These are phyloP conservation scores for Copidosoma aretas DNA, from an alignment of 2,888 invertebrate species.

Conservation along the genomic window DNA sequence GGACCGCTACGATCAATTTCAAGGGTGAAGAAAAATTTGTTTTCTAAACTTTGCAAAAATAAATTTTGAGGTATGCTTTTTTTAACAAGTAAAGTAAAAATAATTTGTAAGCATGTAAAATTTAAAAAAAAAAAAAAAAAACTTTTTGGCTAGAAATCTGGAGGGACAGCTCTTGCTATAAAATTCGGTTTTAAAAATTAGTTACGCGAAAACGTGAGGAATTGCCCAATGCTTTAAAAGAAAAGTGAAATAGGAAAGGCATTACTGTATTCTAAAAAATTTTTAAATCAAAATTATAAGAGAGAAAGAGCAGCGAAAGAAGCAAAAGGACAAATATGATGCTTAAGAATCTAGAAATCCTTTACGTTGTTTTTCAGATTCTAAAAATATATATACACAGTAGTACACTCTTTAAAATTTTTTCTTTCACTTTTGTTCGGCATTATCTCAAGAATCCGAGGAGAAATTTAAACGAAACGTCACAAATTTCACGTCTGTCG, in stretches of 20 bases:
- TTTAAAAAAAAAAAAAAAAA: conserved; percentile 5
- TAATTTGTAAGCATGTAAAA: conserved; percentile 2
- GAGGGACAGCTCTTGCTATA: conserved; percentile 55
- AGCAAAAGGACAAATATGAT: conserved; percentile 7
- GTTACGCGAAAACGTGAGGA: conserved; percentile 56
- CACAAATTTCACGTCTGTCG: conserved; percentile 17
- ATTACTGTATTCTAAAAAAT: conserved; percentile 16
- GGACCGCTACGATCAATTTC: conserved; percentile 35
- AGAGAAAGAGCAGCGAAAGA: conserved; percentile 27
- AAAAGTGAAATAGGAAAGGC: conserved; percentile 33
- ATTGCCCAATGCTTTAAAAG: conserved; percentile 55
- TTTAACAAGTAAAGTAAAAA: conserved; percentile 9
- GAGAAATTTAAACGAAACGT: conserved; percentile 21
- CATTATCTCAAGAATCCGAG: conserved; percentile 13
- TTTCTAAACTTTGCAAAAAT: conserved; percentile 13
- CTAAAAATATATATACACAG: conserved; percentile 19
- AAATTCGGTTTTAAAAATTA: conserved; percentile 53
- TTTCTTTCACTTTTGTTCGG: conserved; percentile 36
- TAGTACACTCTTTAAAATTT: conserved; percentile 36
- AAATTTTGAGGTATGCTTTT: conserved; percentile 16
- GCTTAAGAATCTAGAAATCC: no score
- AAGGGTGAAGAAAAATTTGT: conserved; percentile 31
- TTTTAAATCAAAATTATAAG: conserved; percentile 21
- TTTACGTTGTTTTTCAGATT: conserved; percentile 10
- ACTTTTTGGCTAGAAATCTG: conserved; percentile 46